A percentile compares a stretch with the other conserved stretches of the same genome.
phyloP scores from a whole-genome alignment of 2,888 invertebrate species.

The Thereva nobilitata region DNA sequence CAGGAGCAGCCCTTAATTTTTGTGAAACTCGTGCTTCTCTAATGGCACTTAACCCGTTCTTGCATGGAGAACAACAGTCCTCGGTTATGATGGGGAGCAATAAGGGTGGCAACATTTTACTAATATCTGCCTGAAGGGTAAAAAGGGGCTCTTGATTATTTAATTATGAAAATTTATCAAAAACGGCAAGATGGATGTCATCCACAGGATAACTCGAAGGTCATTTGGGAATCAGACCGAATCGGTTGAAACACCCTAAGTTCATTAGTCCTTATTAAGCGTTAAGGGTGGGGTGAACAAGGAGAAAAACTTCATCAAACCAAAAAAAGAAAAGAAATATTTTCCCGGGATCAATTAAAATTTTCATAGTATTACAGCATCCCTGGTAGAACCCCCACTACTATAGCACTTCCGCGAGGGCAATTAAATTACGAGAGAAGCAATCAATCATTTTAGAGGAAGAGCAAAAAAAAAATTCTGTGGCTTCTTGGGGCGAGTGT shows the following conservation, averaged over 20 bases:
- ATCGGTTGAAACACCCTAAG: background rate
- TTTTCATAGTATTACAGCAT: slow-evolving; percentile 1
- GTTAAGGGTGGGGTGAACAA: no score
- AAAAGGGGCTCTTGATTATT: slow-evolving; percentile 27
- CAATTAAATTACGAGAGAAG: slow-evolving; percentile 24
- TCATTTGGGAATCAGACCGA: slow-evolving; percentile 24
- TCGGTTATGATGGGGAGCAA: background rate
- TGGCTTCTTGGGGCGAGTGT: background rate
- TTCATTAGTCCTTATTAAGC: slow-evolving; percentile 9
- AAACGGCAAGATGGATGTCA: slow-evolving; percentile 22
- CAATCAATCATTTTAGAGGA: slow-evolving; percentile 20
- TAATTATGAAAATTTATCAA: slow-evolving; percentile 31
- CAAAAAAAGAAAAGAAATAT: background rate
- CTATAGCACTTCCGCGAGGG: background rate
- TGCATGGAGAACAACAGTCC: slow-evolving; percentile 11
- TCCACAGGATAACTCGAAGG: slow-evolving; percentile 5
- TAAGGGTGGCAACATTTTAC: slow-evolving; percentile 12
- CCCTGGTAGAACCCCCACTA: background rate
- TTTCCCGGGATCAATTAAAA: slow-evolving; percentile 19
- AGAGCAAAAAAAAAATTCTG: background rate
- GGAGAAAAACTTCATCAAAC: no score
- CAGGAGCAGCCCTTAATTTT: slow-evolving; percentile 15
- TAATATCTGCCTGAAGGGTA: background rate
- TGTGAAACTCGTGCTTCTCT: no score
- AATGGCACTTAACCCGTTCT: slow-evolving; percentile 5